Evolutionary conservation across 1,140 invertebrate genomes (phyloP), one percentile per base, ranked within the genome.

Genomic region (Cataglyphis hispanica): DNA sequence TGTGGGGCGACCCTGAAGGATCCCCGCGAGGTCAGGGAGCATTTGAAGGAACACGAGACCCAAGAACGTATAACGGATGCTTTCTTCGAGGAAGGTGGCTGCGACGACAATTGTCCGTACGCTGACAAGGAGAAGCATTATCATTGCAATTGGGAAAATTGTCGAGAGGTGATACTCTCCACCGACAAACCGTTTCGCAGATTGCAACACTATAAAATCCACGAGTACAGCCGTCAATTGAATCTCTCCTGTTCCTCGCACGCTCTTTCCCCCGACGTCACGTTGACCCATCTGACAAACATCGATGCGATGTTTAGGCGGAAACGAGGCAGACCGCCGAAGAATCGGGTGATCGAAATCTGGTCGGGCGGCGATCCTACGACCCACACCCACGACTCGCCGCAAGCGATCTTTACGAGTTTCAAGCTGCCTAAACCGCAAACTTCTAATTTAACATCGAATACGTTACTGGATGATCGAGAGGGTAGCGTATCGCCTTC

Each of bases 371-470:
- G 96, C 92, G 88, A 95, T 77, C 92, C 96, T 81, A 88, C 96
- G 81, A 92, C 93, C 92, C 93, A 96, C 88, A 96, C 96, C 70
- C 95, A 96, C 85, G 96, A 97, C 76, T 97, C 97, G 43, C 98
- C 98, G 8, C 98, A 98, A 94, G 98, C 98, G 8, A 98, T 99
- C 87, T 99, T 98, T 93, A 98, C 98, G 34, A 98, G 98, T 89
- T 99, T 98, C 92, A 99, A 99, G 93, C 95, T 99, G 77, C 98
- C 98, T 25, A 98, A 98, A 95, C 96, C 96, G 87, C 89, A 91
- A 60, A 93, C 95, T 89, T 85, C 94, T 90, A 85, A 91, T 93
- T 88, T 95, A 92, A 92, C 95, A 86, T 67, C 87, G 0, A 91
- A 84, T 67, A 84, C 64, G n/a, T 89, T 94, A 34, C 94, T 92